Conservation (phyloP, 2,888 invertebrate species). For the Hirtodrosophila confusa region DNA sequence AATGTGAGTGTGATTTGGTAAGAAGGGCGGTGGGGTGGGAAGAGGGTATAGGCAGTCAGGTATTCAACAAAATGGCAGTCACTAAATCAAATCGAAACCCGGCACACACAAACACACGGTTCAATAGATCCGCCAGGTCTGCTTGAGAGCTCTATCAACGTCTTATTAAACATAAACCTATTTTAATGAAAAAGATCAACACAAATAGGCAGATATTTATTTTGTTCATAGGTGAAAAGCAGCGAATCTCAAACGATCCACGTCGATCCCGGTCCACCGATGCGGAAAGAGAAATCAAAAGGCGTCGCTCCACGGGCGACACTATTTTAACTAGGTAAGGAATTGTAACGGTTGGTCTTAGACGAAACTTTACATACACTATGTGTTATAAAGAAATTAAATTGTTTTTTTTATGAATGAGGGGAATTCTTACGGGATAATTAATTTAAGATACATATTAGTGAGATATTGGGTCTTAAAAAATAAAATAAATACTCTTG, state of each 20-base stretch:
- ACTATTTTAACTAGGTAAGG: slow-evolving; percentile 39
- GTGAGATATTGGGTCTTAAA: no score
- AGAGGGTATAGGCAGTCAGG: slow-evolving; percentile 19
- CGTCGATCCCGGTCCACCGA: slow-evolving; percentile 37
- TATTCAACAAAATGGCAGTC: slow-evolving; percentile 70
- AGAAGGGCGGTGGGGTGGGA: slow-evolving; percentile 1
- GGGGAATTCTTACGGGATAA: no score
- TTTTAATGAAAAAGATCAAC: slow-evolving; percentile 71
- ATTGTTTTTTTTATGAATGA: no score
- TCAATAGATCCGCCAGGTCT: slow-evolving; percentile 37
- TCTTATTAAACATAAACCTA: slow-evolving; percentile 69
- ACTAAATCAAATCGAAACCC: slow-evolving; percentile 67
- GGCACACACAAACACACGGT: slow-evolving; percentile 24
- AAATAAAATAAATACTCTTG: no score
- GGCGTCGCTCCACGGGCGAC: slow-evolving; percentile 41
- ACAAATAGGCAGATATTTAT: slow-evolving; percentile 49
- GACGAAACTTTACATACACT: slow-evolving; percentile 15
- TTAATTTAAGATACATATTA: no score
- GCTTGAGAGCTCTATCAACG: slow-evolving; percentile 47
- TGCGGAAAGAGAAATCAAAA: slow-evolving; percentile 61
- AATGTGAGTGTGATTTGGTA: slow-evolving; percentile 44
- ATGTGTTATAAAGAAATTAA: no score
- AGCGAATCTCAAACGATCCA: slow-evolving; percentile 28
- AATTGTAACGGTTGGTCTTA: background rate
- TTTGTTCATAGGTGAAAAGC: slow-evolving; percentile 23